Evolutionary conservation across 1,140 invertebrate genomes (phyloP), one percentile per base, ranked within the genome.

Genomic region (Dolichoris vasculosae): DNA sequence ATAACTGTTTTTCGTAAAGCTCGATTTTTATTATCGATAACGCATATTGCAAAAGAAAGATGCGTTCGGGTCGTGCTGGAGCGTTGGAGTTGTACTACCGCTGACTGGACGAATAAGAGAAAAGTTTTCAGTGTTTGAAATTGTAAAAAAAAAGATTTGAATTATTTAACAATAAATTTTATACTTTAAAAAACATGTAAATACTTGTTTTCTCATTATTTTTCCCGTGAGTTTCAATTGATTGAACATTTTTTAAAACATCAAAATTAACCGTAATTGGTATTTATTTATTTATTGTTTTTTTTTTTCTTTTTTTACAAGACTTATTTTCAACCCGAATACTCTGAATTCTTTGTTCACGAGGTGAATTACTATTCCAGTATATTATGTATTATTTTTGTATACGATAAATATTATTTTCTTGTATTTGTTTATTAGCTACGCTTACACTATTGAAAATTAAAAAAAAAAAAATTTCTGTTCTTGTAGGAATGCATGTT

Each of bases 401-500:
- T 59, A 59, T 26, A 4, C 23, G 26, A 26, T 1, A 38, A 15
- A 35, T 35, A 15, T 35, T 4, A 7, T 13, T 15, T 38, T 4
- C 17, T 69, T 38, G 38, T 35, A 69, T 40, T 69, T 38, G 30
- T 32, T 38, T 15, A 69, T 59, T 38, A 38, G 67, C 4, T 23
- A 20, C 15, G 32, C 67, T 69, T 69, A 32, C 4, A 69, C 30
- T 26, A 51, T 48, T 77, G 3, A 4, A 15, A 77, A 8, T 51
- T 55, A 35, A 77, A 77, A 35, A 40, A 77, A 35, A 40, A 32
- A 32, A 48, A 48, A 32, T 51, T 77, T 51, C 35, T 77, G n/a
- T 77, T 77, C 30, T 77, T 84, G 38, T 87, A 87, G 86, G 85
- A 84, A 86, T 82, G 48, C 80, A 59, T 84, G 26, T 86, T 78